These are phyloP conservation scores for Meiosimyza platycephala DNA, from an alignment of 2,888 invertebrate species.

Conservation along the genomic window DNA sequence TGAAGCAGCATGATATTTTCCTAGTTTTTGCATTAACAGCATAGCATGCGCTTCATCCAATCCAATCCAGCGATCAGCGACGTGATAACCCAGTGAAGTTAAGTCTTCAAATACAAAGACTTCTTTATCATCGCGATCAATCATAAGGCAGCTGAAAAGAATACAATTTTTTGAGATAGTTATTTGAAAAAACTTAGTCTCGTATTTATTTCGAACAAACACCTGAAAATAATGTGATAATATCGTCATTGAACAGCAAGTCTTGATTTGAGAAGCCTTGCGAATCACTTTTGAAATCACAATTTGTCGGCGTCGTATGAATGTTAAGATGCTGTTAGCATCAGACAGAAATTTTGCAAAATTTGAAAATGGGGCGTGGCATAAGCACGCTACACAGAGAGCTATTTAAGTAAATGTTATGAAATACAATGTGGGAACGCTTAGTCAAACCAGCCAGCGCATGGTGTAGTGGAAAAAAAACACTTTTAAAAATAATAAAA, in stretches of 20 bases:
- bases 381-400: too few species aligned
- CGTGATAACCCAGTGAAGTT: conserved; percentile 67
- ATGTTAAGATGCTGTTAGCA: too few species aligned
- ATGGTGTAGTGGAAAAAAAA: too few species aligned
- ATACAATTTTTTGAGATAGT: background rate
- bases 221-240: background rate
- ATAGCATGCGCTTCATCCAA: conserved; percentile 68
- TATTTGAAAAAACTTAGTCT: background rate
- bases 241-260: background rate
- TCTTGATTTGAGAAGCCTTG: background rate
- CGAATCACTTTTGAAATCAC: too few species aligned
- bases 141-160: conserved; percentile 48
- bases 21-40: conserved; percentile 68
- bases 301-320: too few species aligned
- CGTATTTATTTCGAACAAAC: background rate
- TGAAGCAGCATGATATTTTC: conserved; percentile 71
- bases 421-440: too few species aligned
- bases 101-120: conserved; percentile 64
- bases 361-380: too few species aligned
- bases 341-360: too few species aligned
- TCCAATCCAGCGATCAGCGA: conserved; percentile 69
- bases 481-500: too few species aligned
- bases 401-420: too few species aligned
- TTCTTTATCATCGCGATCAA: conserved; percentile 50
- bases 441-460: too few species aligned